Conservation (phyloP, 1,140 invertebrate species). For the Eriosoma lanigerum region DNA sequence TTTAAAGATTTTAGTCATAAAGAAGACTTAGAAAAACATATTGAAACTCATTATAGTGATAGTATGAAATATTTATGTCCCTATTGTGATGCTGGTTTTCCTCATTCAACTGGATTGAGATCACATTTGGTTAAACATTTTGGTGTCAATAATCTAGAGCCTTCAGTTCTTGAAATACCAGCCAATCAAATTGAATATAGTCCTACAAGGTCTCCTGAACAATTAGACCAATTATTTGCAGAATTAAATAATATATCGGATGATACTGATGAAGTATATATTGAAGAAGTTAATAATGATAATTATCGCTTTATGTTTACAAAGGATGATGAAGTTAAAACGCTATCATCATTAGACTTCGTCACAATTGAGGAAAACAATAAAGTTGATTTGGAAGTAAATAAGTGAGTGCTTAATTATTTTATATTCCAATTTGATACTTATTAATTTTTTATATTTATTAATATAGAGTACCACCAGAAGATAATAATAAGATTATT, state of each 20-base stretch:
- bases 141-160: not conserved
- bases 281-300: slow-evolving; percentile 8
- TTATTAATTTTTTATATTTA: not conserved
- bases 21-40: slow-evolving; percentile 21
- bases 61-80: slow-evolving; percentile 46
- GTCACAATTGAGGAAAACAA: not conserved
- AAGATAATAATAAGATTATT: slow-evolving; percentile 6
- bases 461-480: not conserved
- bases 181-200: slow-evolving; percentile 4
- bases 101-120: slow-evolving; percentile 29
- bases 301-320: not conserved
- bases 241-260: slow-evolving; percentile 22
- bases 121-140: slow-evolving; percentile 21
- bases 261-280: not conserved
- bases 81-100: slow-evolving; percentile 47
- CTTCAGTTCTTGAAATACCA: not conserved
- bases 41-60: not conserved
- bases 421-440: not conserved
- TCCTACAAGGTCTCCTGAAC: slow-evolving; percentile 12
- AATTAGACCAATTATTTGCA: slow-evolving; percentile 3
- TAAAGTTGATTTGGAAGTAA: not conserved
- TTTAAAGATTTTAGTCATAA: not conserved
- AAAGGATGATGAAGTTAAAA: not conserved
- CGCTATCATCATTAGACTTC: not conserved
- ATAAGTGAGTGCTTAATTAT: not conserved